Evolutionary conservation across 2,797 vertebrate genomes (phyloP).

Genomic region (Coccyzus lansbergi): DNA sequence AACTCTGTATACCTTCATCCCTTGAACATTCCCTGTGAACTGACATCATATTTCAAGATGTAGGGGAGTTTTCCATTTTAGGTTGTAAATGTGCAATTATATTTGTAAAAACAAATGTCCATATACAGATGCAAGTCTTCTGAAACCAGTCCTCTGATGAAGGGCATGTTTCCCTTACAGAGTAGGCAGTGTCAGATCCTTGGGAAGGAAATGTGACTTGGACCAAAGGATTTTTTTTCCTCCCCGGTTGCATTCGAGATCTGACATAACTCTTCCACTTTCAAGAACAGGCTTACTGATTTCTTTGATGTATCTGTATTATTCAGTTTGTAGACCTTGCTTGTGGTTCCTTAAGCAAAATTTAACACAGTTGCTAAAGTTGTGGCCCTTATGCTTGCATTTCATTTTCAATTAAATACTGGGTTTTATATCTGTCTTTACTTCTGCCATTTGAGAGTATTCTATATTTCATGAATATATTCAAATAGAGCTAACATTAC

Average conservation of each 20-base stretch:
- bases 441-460: no score
- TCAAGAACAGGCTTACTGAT: background rate
- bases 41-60: background rate
- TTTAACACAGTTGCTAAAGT: conserved; percentile 34
- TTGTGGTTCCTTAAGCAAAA: conserved; percentile 40
- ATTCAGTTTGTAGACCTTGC: background rate
- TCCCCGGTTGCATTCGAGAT: background rate
- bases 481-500: background rate
- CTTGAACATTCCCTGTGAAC: background rate
- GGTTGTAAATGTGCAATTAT: background rate
- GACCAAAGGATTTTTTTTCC: background rate
- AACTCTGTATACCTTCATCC: background rate
- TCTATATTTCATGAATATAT: background rate
- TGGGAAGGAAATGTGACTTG: background rate
- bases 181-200: background rate
- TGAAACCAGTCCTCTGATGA: background rate
- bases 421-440: background rate
- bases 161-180: background rate
- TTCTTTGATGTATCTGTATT: conserved; percentile 18
- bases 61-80: background rate
- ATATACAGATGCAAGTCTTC: background rate
- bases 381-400: background rate
- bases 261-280: background rate
- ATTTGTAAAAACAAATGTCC: background rate
- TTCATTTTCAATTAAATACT: conserved; percentile 8